phyloP scores from a whole-genome alignment of 1,140 invertebrate species.

The Kradibia gibbosae region DNA sequence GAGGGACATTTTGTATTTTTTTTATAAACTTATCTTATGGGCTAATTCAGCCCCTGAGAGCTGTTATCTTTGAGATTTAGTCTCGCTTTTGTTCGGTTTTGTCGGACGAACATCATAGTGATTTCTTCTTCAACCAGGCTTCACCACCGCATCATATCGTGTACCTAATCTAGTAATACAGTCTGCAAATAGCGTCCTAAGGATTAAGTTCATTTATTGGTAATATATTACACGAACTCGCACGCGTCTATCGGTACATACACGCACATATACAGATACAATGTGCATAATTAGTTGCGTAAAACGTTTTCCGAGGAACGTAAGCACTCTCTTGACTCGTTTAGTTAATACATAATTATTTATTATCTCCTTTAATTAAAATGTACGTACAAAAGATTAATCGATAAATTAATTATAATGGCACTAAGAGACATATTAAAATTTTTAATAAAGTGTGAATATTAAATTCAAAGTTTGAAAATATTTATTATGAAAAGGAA shows the following conservation, averaged over 20 bases:
- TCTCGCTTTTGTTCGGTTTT: constrained; percentile 19
- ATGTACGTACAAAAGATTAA: neutral
- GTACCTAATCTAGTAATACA: constrained; percentile 71
- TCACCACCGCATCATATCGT: constrained; percentile 64
- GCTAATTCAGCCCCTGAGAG: neutral
- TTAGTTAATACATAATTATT: neutral
- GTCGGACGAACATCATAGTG: neutral
- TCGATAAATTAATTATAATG: neutral
- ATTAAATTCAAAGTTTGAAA: neutral
- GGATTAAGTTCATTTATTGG: constrained; percentile 65
- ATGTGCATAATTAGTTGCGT: constrained; percentile 5
- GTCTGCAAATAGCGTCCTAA: constrained; percentile 69
- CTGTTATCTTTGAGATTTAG: neutral
- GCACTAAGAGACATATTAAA: neutral
- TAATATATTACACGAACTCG: constrained; percentile 69
- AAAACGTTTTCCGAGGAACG: constrained; percentile 7
- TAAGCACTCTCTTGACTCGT: constrained; percentile 15
- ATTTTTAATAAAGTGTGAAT: neutral
- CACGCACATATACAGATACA: constrained; percentile 40
- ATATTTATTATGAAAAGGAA: too few relatives aligned
- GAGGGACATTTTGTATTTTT: too few relatives aligned
- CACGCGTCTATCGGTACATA: constrained; percentile 54
- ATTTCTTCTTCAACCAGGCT: constrained; percentile 45
- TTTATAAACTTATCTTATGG: neutral
- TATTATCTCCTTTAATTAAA: neutral